Evolutionary conservation across 2,888 invertebrate genomes (phyloP).

Genomic region (Lycia hirtaria): DNA sequence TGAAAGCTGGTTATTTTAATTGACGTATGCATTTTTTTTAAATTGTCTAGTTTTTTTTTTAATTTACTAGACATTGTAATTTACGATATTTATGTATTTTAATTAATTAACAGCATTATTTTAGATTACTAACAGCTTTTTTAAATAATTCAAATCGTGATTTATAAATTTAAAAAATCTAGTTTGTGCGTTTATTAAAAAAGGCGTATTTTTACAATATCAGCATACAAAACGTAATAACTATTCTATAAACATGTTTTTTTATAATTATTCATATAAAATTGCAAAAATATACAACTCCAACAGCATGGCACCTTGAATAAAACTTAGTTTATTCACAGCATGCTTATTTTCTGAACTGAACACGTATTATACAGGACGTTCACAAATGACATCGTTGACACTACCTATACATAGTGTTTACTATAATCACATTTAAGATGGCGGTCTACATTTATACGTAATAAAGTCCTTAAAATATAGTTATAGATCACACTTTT

Average conservation of each 20-base stretch:
- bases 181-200: conserved; percentile 48
- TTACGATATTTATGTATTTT: background rate
- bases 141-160: conserved; percentile 3
- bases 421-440: conserved; percentile 63
- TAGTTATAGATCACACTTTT: no score
- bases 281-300: conserved; percentile 49
- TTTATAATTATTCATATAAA: conserved; percentile 36
- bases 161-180: conserved; percentile 18
- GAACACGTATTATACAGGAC: conserved; percentile 23
- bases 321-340: conserved; percentile 58
- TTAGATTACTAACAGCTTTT: background rate
- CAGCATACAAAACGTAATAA: conserved; percentile 45
- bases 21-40: conserved; percentile 45
- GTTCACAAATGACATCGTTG: background rate
- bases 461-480: no score
- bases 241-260: conserved; percentile 32
- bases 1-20: conserved; percentile 75
- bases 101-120: conserved; percentile 1
- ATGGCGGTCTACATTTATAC: background rate
- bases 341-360: conserved; percentile 47
- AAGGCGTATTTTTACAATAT: conserved; percentile 48
- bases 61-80: background rate
- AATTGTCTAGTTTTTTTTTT: background rate
- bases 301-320: conserved; percentile 55
- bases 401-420: conserved; percentile 40